Base-by-base conservation (phyloP, 1,140 invertebrate species). In the Potamilus streckersoni region DNA sequence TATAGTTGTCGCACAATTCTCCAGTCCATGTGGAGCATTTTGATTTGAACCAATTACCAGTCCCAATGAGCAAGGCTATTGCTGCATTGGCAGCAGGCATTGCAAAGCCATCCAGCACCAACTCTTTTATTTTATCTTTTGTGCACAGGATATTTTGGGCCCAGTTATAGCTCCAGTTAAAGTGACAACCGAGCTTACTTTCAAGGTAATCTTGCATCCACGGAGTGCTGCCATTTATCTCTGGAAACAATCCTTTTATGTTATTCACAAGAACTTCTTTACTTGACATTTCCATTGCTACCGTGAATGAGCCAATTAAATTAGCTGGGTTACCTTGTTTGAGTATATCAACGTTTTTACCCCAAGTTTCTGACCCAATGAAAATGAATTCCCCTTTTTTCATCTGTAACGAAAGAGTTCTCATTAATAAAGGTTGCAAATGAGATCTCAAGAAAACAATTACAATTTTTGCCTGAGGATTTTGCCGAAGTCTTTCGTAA, bases 361-460 rank as follows among this genome's bases (percentile, higher is more conserved):
- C 57, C 73, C 73, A 74, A 31, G 73, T 59, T 69, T 68, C 66
- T 2, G 73, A 74, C 8, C 64, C 73, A n/a, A 74, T 74, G 38
- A 74, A 74, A 19, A 74, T 23, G 27, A 74, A 74, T 20, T 74
- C 73, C 2, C 73, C 72, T 61, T 31, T 49, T 31, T 73, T 59
- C 72, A 61, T 64, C 14, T 20, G 57, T 49, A n/a, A 64, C 20
- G 55, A 23, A 20, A 65, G 55, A 17, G 63, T 64, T 3, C n/a
- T 60, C 71, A 73, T 71, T 8, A 80, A 57, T 12, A 23, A 19
- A 3, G 49, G 2, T n/a, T 72, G 19, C 2, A 64, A 31, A 19
- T 71, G 23, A 11, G 63, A 65, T 31, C 72, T 57, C 23, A 77
- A 31, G 38, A 80, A 73, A 17, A 74, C 59, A 2, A 80, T 66